Evolutionary conservation across 2,113 vertebrate genomes (phyloP).

Genomic region (Aphyosemion australe): DNA sequence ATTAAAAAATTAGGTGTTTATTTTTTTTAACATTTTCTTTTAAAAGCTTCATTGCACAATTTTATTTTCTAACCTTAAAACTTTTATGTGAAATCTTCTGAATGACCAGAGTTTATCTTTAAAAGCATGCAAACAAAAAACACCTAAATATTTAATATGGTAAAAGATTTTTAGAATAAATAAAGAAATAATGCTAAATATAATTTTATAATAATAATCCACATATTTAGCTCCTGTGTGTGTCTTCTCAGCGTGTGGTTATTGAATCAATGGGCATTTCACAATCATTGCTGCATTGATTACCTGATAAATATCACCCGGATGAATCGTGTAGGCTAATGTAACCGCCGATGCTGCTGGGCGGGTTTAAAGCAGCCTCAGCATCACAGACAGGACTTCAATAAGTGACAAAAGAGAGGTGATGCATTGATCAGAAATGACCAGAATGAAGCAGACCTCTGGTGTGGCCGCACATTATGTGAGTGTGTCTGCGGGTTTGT

Average conservation of each 20-base stretch:
- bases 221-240: too few relatives aligned
- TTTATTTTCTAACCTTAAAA: too few relatives aligned
- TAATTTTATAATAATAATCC: too few relatives aligned
- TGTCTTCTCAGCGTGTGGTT: background rate
- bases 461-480: conserved; percentile 69
- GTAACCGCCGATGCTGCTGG: conserved; percentile 25
- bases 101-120: too few relatives aligned
- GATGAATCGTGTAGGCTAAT: conserved; percentile 55
- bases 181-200: too few relatives aligned
- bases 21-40: too few relatives aligned
- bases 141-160: too few relatives aligned
- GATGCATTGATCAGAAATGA: conserved; percentile 79
- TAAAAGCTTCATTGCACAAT: too few relatives aligned
- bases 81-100: too few relatives aligned
- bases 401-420: conserved; percentile 68
- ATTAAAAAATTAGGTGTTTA: too few relatives aligned
- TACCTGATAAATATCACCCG: conserved; percentile 63
- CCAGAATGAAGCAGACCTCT: conserved; percentile 68
- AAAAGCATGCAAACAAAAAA: too few relatives aligned
- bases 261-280: conserved; percentile 57
- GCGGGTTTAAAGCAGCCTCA: conserved; percentile 23
- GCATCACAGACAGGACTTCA: conserved; percentile 60
- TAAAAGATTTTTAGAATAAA: too few relatives aligned
- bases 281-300: conserved; percentile 66
- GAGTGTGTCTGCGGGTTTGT: conserved; percentile 70